Percentiles rank a stretch among this genome's conserved stretches.
phyloP scores from a whole-genome alignment of 2,888 invertebrate genomes.

The Ectropis crepuscularia region DNA sequence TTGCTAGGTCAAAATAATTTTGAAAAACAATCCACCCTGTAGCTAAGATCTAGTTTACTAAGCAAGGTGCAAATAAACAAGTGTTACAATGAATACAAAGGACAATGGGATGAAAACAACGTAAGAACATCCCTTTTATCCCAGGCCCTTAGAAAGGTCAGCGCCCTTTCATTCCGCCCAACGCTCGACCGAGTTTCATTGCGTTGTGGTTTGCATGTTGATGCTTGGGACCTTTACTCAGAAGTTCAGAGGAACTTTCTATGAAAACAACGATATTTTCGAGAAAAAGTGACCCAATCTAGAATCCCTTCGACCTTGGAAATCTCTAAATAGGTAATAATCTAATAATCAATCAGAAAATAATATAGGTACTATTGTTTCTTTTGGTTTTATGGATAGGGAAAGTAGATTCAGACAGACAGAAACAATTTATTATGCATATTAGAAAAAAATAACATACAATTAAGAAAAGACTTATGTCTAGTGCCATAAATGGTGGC shows the following conservation, averaged over 20 bases:
- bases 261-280: slow-evolving; percentile 6
- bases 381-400: too few relatives aligned
- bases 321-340: too few relatives aligned
- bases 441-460: too few relatives aligned
- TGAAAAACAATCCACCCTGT: slow-evolving; percentile 47
- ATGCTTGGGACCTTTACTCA: slow-evolving; percentile 28
- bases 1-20: too few relatives aligned
- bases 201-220: slow-evolving; percentile 55
- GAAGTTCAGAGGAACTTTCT: slow-evolving; percentile 16
- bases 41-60: slow-evolving; percentile 56
- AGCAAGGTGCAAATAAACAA: slow-evolving; percentile 69
- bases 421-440: too few relatives aligned
- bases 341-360: too few relatives aligned
- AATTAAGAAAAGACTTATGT: too few relatives aligned
- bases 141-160: slow-evolving; percentile 53
- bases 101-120: slow-evolving; percentile 64
- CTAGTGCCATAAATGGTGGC: too few relatives aligned
- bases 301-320: too few relatives aligned
- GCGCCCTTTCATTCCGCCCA: slow-evolving; percentile 58
- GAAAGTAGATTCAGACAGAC: too few relatives aligned
- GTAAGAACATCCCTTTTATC: slow-evolving; percentile 60
- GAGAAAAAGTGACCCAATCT: neutral
- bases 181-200: slow-evolving; percentile 43
- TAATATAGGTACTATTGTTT: too few relatives aligned
- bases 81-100: slow-evolving; percentile 70